Conservation (phyloP, 2,888 invertebrate species). For the Drosophila dives region DNA sequence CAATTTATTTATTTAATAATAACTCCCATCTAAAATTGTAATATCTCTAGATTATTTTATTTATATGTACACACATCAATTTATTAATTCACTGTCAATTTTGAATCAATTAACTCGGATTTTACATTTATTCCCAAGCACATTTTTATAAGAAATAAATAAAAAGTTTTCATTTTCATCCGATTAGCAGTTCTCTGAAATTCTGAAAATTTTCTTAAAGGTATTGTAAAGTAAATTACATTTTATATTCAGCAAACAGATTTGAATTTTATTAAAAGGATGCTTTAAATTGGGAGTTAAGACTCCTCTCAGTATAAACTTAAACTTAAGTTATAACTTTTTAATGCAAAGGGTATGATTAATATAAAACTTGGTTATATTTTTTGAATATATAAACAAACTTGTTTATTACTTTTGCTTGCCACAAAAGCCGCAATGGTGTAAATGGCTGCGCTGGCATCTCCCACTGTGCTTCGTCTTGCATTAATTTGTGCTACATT, state of each 20-base stretch:
- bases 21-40: not conserved
- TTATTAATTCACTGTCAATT: not conserved
- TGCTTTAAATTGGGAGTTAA: not conserved
- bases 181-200: not conserved
- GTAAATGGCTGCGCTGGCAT: conserved; percentile 58
- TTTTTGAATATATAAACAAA: conserved; percentile 56
- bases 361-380: conserved; percentile 2
- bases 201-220: not conserved
- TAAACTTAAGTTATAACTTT: not conserved
- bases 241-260: not conserved
- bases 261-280: not conserved
- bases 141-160: not conserved
- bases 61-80: not conserved
- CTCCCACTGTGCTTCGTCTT: conserved; percentile 64
- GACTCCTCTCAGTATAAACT: not conserved
- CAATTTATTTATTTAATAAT: not conserved
- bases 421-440: conserved; percentile 24
- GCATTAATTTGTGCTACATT: conserved; percentile 69
- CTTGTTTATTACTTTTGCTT: conserved; percentile 61
- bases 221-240: not conserved
- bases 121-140: not conserved
- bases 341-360: conserved; percentile 4
- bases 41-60: not conserved
- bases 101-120: not conserved
- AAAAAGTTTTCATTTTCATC: too few relatives aligned